These are phyloP conservation scores for Eupithecia pulchellata DNA, from an alignment of 2,888 invertebrate genomes.

Conservation along the genomic window DNA sequence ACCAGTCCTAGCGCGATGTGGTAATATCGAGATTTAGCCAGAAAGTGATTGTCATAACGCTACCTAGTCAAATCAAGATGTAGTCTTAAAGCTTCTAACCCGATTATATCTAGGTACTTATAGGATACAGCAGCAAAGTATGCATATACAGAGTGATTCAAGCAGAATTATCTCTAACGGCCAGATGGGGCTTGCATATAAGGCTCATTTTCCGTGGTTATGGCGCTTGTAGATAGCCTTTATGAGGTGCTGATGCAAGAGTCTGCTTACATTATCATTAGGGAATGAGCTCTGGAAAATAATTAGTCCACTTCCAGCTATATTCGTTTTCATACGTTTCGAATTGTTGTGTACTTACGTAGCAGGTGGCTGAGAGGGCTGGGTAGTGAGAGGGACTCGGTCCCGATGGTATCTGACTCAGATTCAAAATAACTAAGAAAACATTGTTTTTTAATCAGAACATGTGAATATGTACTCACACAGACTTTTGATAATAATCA, in stretches of 20 bases:
- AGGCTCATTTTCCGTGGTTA: neutral
- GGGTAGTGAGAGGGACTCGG: no score
- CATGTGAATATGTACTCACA: no score
- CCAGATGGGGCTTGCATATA: neutral
- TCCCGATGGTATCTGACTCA: no score
- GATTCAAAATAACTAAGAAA: no score
- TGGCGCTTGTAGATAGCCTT: constrained; percentile 4
- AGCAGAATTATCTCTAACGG: constrained; percentile 7
- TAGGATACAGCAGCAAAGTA: neutral
- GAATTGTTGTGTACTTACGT: neutral
- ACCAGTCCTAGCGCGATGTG: no score
- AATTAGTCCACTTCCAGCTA: neutral
- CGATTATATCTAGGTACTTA: no score
- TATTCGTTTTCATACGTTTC: neutral
- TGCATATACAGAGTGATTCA: neutral
- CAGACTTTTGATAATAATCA: no score
- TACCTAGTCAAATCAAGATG: no score
- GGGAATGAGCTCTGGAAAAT: neutral
- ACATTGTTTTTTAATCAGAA: no score
- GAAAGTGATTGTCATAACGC: no score
- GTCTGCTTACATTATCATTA: neutral
- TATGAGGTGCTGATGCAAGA: neutral
- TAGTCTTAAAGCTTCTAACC: no score
- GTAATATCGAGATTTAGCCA: no score
- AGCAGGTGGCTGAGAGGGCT: neutral